Conservation (phyloP, 1,140 invertebrate genomes). For the Scaptomyza montana region DNA sequence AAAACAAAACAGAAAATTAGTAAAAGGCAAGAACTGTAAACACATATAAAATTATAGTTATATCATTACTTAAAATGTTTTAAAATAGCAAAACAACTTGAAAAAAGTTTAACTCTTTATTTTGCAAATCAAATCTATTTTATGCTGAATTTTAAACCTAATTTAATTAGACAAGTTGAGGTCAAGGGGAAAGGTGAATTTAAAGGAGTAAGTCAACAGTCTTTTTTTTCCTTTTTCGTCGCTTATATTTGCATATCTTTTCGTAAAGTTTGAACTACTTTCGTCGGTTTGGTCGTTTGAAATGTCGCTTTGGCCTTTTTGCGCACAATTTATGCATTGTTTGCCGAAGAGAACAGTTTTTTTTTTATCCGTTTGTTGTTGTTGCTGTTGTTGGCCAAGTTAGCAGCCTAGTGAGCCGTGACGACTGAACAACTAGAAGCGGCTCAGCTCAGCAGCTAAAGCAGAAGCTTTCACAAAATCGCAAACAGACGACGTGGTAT, state of each 20-base stretch:
- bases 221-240: background rate
- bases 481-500: conserved; percentile 49
- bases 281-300: conserved; percentile 27
- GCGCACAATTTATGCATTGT: conserved; percentile 75
- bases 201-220: background rate
- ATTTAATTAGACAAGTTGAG: background rate
- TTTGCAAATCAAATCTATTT: too few relatives aligned
- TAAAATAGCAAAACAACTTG: too few relatives aligned
- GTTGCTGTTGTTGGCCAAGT: conserved; percentile 52
- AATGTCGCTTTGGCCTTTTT: conserved; percentile 71
- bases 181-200: background rate
- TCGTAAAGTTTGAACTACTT: conserved; percentile 65
- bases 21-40: background rate
- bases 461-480: conserved; percentile 78
- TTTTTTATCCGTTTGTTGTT: conserved; percentile 31
- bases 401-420: conserved; percentile 48
- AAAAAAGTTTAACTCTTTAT: too few relatives aligned
- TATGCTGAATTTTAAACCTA: too few relatives aligned
- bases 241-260: conserved; percentile 39
- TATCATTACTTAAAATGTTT: too few relatives aligned
- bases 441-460: conserved; percentile 46
- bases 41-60: conserved; percentile 15
- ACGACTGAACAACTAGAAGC: conserved; percentile 46
- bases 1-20: background rate
- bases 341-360: conserved; percentile 33